Percentiles rank a stretch among this genome's conserved stretches.
Conservation (phyloP, 2,113 vertebrate species). For the Mirounga angustirostris region DNA sequence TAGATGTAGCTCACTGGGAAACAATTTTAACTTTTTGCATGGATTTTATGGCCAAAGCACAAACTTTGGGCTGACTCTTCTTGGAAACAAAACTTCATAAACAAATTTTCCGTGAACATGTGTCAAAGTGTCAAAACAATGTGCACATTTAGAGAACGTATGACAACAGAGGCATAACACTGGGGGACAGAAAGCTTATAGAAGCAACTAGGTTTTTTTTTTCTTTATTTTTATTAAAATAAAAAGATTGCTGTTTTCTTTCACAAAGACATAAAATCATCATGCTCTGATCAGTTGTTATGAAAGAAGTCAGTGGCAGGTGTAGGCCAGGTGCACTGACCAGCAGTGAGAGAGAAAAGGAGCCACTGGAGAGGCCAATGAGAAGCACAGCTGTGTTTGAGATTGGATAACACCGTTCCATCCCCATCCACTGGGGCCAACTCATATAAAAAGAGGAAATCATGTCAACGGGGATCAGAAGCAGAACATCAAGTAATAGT, state of each 20-base stretch:
- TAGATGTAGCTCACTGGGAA: not conserved
- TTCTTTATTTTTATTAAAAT: not conserved
- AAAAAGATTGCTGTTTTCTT: not conserved
- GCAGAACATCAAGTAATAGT: not conserved
- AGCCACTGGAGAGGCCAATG: not conserved
- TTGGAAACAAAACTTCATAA: conserved; percentile 56
- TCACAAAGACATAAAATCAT: conserved; percentile 7
- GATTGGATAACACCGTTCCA: not conserved
- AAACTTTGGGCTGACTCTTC: not conserved
- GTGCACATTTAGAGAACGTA: not conserved
- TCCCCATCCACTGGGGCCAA: not conserved
- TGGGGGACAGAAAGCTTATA: not conserved
- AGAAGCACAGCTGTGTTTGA: not conserved
- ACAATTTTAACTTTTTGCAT: not conserved
- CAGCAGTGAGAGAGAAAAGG: not conserved
- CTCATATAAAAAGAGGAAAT: not conserved
- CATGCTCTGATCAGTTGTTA: not conserved
- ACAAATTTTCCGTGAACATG: not conserved
- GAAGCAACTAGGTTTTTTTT: not conserved
- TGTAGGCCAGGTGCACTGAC: not conserved
- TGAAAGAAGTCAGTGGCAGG: not conserved
- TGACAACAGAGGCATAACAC: not conserved
- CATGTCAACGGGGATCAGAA: not conserved
- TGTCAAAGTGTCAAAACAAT: conserved; percentile 14
- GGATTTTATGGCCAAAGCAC: not conserved